Base-by-base conservation (phyloP, 2,888 invertebrate species). In the Trichacis sp. region DNA sequence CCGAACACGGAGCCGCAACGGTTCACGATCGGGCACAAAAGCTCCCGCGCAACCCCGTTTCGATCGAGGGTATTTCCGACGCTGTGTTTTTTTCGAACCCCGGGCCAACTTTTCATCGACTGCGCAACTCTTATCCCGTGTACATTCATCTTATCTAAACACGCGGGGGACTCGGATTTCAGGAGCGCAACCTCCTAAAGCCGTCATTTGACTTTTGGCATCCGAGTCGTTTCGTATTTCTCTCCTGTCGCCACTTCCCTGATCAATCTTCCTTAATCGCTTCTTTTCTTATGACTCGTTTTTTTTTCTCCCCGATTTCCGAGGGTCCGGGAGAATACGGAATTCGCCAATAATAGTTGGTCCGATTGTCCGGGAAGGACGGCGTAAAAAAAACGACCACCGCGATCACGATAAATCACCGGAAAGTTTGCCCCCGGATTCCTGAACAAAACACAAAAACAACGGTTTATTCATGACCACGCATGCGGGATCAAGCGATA, bases 251-350 rank as follows among this genome's bases (percentile, higher is more conserved):
- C 52, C 59, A 59, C 51, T 18, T n/a, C 8, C 12, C 36, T 17
- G 24, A 60, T 54, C 54, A 54, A 54, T 60, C 60, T 54, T 60
- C 49, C 38, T 60, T 54, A 54, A 60, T 60, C 50, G 50, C 50
- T 45, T 33, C 38, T 43, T 6, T 49, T 50, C 45, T 46, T 45
- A 15, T n/a, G 47, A 30, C 59, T 48, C 9, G 1, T 19, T 43
- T 19, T 19, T 43, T 19, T 40, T 24, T 24, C 24, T n/a, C n/a
- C 3, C 24, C 24, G 24, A 8, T 24, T 24, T 8, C 24, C 4
- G 24, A 24, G 24, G 24, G 24, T 24, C 24, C 24, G 24, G 8
- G 24, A 24, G 24, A 24, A 24, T 24, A 24, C 24, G 24, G 8
- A 24, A 5, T 24, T 24, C 24, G n/a, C n/a, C n/a, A n/a, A n/a